Conservation (phyloP, 2,113 vertebrate species). For the Toxotes chatareus region DNA sequence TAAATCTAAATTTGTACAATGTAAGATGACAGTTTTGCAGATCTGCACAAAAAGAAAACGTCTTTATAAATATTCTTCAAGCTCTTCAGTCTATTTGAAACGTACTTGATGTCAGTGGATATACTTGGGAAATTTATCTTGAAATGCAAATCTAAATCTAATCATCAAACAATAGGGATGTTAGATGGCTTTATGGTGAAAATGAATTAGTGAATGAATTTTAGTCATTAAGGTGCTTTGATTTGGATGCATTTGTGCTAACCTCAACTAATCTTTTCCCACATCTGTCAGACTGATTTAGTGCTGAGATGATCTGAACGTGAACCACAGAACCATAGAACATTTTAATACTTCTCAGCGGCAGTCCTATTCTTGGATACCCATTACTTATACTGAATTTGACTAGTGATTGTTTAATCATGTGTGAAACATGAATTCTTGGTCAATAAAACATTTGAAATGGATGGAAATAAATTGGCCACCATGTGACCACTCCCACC, state of each 20-base stretch:
- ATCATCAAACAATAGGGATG: background rate
- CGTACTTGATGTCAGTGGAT: slow-evolving; percentile 7
- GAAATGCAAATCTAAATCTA: slow-evolving; percentile 15
- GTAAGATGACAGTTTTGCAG: background rate
- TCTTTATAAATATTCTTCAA: slow-evolving; percentile 8
- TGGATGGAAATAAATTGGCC: background rate
- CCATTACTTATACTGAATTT: slow-evolving; percentile 16
- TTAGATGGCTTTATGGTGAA: too few relatives aligned
- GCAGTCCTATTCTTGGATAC: slow-evolving; percentile 37
- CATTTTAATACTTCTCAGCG: slow-evolving; percentile 17
- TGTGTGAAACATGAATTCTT: background rate
- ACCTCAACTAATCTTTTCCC: slow-evolving; percentile 36
- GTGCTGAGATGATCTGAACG: slow-evolving; percentile 1
- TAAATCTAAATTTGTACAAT: background rate
- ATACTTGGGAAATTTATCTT: background rate
- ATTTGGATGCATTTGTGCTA: slow-evolving; percentile 31
- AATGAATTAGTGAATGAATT: too few relatives aligned
- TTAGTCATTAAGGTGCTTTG: background rate
- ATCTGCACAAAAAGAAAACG: background rate
- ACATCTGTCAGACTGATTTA: slow-evolving; percentile 38
- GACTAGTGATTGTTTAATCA: slow-evolving; percentile 29
- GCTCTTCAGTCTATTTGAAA: slow-evolving; percentile 4
- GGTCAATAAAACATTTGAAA: slow-evolving; percentile 17
- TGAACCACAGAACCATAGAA: background rate
- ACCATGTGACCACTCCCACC: background rate